Evolutionary conservation across 35 echinoderm and acorn worm species (phyloP).

Genomic region (Apostichopus californicus): DNA sequence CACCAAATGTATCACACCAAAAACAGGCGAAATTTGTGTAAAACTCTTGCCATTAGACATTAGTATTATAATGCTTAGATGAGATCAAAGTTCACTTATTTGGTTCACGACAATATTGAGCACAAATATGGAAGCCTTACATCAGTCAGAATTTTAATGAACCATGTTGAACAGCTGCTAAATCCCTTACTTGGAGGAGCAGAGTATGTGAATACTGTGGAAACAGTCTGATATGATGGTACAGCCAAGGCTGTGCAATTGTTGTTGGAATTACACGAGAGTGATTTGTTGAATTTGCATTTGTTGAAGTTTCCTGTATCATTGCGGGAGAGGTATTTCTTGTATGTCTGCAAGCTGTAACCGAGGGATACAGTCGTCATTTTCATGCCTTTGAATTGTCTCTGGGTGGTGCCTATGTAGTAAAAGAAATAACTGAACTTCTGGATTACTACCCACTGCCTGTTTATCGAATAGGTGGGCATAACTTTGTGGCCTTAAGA

Average conservation of each 20-base stretch:
- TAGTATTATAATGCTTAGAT: conserved; percentile 32
- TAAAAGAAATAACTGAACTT: background rate
- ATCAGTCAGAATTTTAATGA: background rate
- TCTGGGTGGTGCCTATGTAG: background rate
- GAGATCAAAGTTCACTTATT: background rate
- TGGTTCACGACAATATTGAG: background rate
- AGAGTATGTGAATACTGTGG: background rate
- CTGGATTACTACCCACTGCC: background rate
- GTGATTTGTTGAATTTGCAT: background rate
- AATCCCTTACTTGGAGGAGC: background rate
- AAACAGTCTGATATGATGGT: background rate
- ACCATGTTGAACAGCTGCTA: background rate
- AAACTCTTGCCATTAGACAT: conserved; percentile 55
- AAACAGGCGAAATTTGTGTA: conserved; percentile 64
- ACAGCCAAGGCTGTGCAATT: background rate
- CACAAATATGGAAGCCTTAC: background rate
- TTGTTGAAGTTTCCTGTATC: background rate
- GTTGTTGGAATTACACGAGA: background rate
- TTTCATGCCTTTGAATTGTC: background rate
- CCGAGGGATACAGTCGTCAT: background rate
- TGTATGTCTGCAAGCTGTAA: background rate
- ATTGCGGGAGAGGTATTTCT: background rate
- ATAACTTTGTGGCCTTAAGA: background rate
- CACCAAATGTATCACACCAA: conserved; percentile 29
- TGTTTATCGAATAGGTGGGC: background rate